A percentile compares a stretch with the other conserved stretches of the same genome.
Evolutionary conservation across 1,140 invertebrate species (phyloP).

Genomic region (Ceratosolen fusciceps): DNA sequence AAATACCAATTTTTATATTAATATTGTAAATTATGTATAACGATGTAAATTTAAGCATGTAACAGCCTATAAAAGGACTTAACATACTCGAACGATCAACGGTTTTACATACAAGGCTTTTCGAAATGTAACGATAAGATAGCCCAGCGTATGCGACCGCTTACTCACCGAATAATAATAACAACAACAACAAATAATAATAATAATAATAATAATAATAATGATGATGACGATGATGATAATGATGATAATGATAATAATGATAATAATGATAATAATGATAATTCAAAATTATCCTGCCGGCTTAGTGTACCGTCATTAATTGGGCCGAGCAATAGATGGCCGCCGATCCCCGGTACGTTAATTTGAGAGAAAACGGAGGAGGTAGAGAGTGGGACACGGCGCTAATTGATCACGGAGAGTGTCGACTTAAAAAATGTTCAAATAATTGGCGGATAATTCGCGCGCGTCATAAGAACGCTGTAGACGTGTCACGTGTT

Average conservation of each 20-base stretch:
- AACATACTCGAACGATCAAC: background rate
- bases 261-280: too few relatives aligned
- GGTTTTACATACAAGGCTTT: slow-evolving; percentile 10
- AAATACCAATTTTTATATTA: background rate
- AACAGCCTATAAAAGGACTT: background rate
- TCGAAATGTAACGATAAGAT: background rate
- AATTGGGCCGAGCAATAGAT: slow-evolving; percentile 16
- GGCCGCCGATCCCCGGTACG: slow-evolving; percentile 8
- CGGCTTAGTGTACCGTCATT: background rate
- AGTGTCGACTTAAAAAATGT: slow-evolving; percentile 6
- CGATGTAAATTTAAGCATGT: background rate
- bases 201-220: too few relatives aligned
- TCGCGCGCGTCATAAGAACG: background rate
- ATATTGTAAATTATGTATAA: background rate
- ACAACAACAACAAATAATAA: too few relatives aligned
- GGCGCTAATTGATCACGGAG: slow-evolving; percentile 32
- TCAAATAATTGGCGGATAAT: slow-evolving; percentile 1
- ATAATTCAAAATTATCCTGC: slow-evolving; percentile 9
- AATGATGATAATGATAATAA: too few relatives aligned
- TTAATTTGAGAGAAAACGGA: too few relatives aligned
- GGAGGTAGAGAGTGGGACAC: too few relatives aligned
- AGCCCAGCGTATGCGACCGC: background rate
- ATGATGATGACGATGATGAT: too few relatives aligned
- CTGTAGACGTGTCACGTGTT: background rate
- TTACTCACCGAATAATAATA: too few relatives aligned